Evolutionary conservation across 2,888 invertebrate species (phyloP), one percentile per base, ranked within the genome.

Genomic region (Panopea generosa): DNA sequence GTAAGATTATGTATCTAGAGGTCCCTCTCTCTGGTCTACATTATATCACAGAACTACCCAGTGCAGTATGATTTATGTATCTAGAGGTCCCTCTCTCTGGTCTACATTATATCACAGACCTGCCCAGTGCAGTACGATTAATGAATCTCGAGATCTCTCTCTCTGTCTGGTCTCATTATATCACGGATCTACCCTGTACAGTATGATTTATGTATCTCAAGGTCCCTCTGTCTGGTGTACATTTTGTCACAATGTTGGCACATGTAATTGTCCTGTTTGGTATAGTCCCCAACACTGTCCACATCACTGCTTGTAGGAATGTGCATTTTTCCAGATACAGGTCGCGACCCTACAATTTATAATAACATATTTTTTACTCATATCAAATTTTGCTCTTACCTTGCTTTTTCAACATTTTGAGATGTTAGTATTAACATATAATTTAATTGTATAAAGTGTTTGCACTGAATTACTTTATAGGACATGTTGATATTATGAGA

Each of bases 61-160:
- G 86, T 85, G 72, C 91, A 91, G 76, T 91, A 92, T 1, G 89
- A 85, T 74, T 84, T 86, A 68, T 92, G 92, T 61, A 91, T 89
- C 40, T 90, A 88, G 45, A 91, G 77, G 70, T 92, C 91, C 40
- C 83, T 77, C 22, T 71, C 68, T 67, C 82, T 82, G 7, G 83
- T 83, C 75, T 91, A 92, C 87, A 90, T 89, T 79, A 90, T 91
- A 82, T 91, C 90, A 87, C 91, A 91, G 27, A 83, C 84, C 33
- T 33, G 11, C 6, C 33, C 33, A 33, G 33, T 33, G 11, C 33
- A 33, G 33, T 33, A 33, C 4, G 33, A 33, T 33, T 33, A 7
- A 33, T 33, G 33, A 7, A 33, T 33, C 6, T 4, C 33, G 6
- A 33, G 33, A 11, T 33, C 11, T 11, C 6, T 33, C 4, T 33